Conservation (phyloP, 1,140 invertebrate species). For the Caenorhabditis latens region DNA sequence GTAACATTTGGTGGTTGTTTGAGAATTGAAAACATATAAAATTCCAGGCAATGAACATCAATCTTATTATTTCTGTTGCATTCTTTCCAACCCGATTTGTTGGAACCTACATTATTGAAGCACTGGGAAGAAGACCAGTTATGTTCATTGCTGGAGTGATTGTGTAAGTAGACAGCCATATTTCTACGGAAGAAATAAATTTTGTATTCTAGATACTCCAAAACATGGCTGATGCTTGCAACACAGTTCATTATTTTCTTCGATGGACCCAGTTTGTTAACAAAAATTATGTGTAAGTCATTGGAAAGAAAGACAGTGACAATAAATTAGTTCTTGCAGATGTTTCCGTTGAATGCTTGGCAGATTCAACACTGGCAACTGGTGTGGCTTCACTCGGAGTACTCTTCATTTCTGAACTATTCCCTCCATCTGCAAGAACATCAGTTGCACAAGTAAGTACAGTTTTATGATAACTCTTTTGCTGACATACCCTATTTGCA, state of each 20-base stretch:
- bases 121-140: background rate
- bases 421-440: slow-evolving; percentile 37
- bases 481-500: background rate
- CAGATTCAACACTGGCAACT: background rate
- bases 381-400: slow-evolving; percentile 5
- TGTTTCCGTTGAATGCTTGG: slow-evolving; percentile 7
- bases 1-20: background rate
- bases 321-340: background rate
- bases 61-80: background rate
- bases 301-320: too few species aligned
- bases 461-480: background rate
- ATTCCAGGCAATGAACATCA: slow-evolving; percentile 8
- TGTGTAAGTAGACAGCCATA: background rate
- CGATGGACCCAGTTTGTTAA: background rate
- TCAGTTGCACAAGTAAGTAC: slow-evolving; percentile 5
- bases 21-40: too few species aligned
- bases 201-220: background rate
- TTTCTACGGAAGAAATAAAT: background rate
- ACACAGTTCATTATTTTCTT: slow-evolving; percentile 16
- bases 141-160: slow-evolving; percentile 3
- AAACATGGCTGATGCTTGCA: slow-evolving; percentile 6
- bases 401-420: slow-evolving; percentile 9
- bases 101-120: slow-evolving; percentile 8
- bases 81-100: slow-evolving; percentile 21
- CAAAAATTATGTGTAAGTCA: slow-evolving; percentile 20